Conservation (phyloP, 2,888 invertebrate genomes). For the Apotomis capreana region DNA sequence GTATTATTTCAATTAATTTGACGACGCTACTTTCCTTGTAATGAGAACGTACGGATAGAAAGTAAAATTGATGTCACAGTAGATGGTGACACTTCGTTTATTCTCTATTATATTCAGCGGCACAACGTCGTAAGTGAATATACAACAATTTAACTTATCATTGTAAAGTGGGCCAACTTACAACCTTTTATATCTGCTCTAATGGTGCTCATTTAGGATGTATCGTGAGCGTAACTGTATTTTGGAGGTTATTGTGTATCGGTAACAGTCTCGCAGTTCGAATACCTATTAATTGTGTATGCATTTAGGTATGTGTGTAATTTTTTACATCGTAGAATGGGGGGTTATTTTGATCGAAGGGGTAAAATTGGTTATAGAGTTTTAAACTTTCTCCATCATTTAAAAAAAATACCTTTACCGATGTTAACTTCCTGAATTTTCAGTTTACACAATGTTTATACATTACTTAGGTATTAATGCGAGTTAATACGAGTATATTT, state of each 20-base stretch:
- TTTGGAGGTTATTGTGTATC: background rate
- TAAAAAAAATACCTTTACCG: too few relatives aligned
- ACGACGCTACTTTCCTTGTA: conserved; percentile 20
- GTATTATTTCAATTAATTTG: background rate
- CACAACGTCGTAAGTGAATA: conserved; percentile 12
- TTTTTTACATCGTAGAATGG: too few relatives aligned
- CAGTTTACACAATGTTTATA: too few relatives aligned
- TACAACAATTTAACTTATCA: background rate
- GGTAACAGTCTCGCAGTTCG: background rate
- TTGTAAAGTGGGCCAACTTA: conserved; percentile 4
- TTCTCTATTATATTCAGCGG: conserved; percentile 1
- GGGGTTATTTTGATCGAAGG: too few relatives aligned
- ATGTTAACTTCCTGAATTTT: too few relatives aligned
- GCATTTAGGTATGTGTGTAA: too few relatives aligned
- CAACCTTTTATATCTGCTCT: conserved; percentile 2
- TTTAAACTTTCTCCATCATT: too few relatives aligned
- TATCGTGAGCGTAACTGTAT: conserved; percentile 8
- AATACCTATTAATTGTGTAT: background rate
- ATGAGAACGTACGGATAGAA: conserved; percentile 32
- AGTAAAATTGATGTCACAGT: conserved; percentile 39
- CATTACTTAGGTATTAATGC: too few relatives aligned
- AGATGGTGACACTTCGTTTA: conserved; percentile 33
- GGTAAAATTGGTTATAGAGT: too few relatives aligned
- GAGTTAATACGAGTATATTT: too few relatives aligned
- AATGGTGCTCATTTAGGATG: conserved; percentile 12